Evolutionary conservation across 2,113 vertebrate genomes (phyloP).

Genomic region (Bufo bufo): DNA sequence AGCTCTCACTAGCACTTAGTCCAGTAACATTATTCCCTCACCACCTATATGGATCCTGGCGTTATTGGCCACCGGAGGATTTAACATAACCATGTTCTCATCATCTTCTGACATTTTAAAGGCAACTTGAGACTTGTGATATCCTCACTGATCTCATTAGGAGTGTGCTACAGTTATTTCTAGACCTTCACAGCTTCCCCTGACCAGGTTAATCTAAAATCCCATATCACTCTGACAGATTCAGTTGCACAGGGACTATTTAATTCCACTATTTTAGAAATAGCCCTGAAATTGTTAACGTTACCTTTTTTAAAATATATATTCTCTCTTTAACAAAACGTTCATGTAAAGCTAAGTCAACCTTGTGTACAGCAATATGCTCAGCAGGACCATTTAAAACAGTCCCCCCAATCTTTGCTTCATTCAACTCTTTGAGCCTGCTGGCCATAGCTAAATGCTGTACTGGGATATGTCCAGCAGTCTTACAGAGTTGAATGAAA

Average conservation of each 20-base stretch:
- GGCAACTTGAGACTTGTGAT: slow-evolving; percentile 72
- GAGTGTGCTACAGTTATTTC: slow-evolving; percentile 67
- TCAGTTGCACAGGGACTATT: neutral
- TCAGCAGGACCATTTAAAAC: too few relatives aligned
- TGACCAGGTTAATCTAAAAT: slow-evolving; percentile 37
- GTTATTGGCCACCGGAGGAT: slow-evolving; percentile 69
- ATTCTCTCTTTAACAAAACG: neutral
- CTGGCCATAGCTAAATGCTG: too few relatives aligned
- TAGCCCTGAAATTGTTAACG: neutral
- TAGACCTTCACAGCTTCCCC: slow-evolving; percentile 64
- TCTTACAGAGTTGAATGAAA: too few relatives aligned
- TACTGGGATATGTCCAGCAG: too few relatives aligned
- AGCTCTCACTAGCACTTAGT: slow-evolving; percentile 62
- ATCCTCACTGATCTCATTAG: slow-evolving; percentile 73
- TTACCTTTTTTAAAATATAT: neutral
- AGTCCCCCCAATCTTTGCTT: too few relatives aligned
- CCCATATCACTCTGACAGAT: neutral
- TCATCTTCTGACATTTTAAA: slow-evolving; percentile 71
- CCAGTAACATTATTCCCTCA: slow-evolving; percentile 67
- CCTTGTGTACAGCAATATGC: too few relatives aligned
- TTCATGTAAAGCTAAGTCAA: neutral
- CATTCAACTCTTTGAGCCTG: too few relatives aligned
- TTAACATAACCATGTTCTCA: slow-evolving; percentile 68
- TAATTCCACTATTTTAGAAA: neutral
- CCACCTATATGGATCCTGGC: slow-evolving; percentile 63